Evolutionary conservation across 1,140 invertebrate genomes (phyloP).

Genomic region (Drosophila sp.): DNA sequence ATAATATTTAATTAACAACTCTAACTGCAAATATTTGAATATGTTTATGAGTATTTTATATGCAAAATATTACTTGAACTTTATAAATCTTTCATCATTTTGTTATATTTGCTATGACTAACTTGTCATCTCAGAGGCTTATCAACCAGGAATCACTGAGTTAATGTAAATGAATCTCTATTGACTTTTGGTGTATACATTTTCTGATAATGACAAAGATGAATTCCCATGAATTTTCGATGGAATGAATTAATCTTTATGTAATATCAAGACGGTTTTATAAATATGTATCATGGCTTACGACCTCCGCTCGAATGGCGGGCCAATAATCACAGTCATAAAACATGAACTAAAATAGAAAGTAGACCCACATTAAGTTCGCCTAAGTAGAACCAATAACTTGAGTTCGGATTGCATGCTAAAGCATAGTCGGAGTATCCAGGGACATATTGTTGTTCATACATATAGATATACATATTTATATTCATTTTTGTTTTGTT

Average conservation of each 20-base stretch:
- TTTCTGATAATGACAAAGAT: background rate
- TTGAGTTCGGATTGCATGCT: constrained; percentile 57
- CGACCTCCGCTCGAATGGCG: constrained; percentile 32
- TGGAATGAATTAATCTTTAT: background rate
- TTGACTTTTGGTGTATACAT: background rate
- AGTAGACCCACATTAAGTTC: constrained; percentile 29
- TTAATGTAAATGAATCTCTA: background rate
- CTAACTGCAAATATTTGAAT: too few species aligned
- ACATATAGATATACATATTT: background rate
- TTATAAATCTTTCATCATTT: too few species aligned
- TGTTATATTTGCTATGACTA: too few species aligned
- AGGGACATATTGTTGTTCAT: constrained; percentile 6
- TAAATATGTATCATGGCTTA: background rate
- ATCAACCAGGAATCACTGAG: background rate
- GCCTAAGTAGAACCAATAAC: constrained; percentile 6
- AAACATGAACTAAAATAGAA: constrained; percentile 57
- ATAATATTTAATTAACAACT: too few species aligned
- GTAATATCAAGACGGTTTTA: background rate
- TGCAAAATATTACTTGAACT: too few species aligned
- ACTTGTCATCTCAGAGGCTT: too few species aligned
- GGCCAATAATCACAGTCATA: constrained; percentile 20
- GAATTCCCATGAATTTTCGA: background rate
- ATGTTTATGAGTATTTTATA: too few species aligned
- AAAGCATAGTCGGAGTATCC: constrained; percentile 46
- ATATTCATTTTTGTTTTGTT: constrained; percentile 53